These are phyloP conservation scores for Tiliqua scincoides DNA, from an alignment of 2,113 vertebrate species.

Conservation along the genomic window DNA sequence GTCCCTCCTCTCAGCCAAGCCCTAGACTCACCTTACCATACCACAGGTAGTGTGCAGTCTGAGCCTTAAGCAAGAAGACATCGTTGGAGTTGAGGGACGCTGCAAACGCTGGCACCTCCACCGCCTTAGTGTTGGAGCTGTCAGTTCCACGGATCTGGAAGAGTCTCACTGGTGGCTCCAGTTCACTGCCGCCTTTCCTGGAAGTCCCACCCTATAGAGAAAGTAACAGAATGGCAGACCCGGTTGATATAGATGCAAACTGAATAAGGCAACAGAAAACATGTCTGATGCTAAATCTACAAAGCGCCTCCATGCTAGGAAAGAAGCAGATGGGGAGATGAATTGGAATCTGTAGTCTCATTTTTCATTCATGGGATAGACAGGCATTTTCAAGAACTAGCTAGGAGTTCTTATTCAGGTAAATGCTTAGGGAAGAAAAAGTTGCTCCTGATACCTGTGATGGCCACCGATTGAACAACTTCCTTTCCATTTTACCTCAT, in stretches of 20 bases:
- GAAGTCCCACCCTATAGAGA: conserved; percentile 85
- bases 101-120: conserved; percentile 71
- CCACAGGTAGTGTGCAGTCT: conserved; percentile 82
- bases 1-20: not conserved
- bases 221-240: not conserved
- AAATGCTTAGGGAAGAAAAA: too few species aligned
- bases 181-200: conserved; percentile 73
- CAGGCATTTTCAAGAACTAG: not conserved
- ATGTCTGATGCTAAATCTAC: not conserved
- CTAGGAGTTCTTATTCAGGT: not conserved
- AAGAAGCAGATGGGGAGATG: not conserved
- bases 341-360: not conserved
- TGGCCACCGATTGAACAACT: not conserved
- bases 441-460: not conserved
- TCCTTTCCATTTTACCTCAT: not conserved
- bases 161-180: conserved; percentile 81
- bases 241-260: not conserved
- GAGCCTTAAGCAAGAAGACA: conserved; percentile 84
- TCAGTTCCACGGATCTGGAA: conserved; percentile 86
- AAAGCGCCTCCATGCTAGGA: too few species aligned
- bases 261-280: too few species aligned
- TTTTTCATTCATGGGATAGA: not conserved
- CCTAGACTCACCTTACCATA: conserved; percentile 84
- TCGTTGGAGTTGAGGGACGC: conserved; percentile 89
- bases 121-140: conserved; percentile 79